phyloP scores from a whole-genome alignment of 2,888 invertebrate genomes.

The Chaetogeoica ovagalla region DNA sequence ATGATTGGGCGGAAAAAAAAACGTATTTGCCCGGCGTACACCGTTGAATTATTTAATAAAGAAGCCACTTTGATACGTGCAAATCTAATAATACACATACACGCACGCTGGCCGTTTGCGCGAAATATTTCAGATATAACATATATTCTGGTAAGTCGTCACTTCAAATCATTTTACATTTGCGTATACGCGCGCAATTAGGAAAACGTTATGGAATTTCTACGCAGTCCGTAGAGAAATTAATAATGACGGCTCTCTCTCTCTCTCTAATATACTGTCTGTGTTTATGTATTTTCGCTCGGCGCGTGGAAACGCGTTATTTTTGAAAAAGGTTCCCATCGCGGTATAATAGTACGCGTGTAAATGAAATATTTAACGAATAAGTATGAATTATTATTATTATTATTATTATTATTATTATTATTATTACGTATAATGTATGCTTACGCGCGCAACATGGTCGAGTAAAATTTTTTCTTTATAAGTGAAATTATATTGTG shows the following conservation, averaged over 20 bases:
- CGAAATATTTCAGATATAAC: not conserved
- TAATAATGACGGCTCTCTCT: not conserved
- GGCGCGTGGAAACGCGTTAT: not conserved
- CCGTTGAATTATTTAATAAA: not conserved
- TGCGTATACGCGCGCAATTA: not conserved
- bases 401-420: no score
- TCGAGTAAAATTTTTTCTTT: no score
- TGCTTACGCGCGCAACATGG: not conserved
- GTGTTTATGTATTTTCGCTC: no score
- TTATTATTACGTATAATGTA: not conserved
- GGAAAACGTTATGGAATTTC: not conserved
- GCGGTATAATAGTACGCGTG: no score
- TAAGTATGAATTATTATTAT: no score
- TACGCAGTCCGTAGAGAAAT: not conserved
- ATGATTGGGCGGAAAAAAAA: no score
- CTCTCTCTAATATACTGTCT: no score
- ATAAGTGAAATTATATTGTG: no score
- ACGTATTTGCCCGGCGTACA: no score
- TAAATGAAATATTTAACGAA: no score
- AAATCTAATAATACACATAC: not conserved
- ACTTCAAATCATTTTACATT: not conserved
- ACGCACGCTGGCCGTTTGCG: not conserved
- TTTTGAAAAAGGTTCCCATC: not conserved
- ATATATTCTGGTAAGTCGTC: not conserved
- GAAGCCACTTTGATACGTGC: not conserved